Percentiles rank a stretch among this genome's conserved stretches.
These are phyloP conservation scores for Cephalopachus bancanus DNA, from an alignment of 2,797 vertebrate species.

Conservation along the genomic window DNA sequence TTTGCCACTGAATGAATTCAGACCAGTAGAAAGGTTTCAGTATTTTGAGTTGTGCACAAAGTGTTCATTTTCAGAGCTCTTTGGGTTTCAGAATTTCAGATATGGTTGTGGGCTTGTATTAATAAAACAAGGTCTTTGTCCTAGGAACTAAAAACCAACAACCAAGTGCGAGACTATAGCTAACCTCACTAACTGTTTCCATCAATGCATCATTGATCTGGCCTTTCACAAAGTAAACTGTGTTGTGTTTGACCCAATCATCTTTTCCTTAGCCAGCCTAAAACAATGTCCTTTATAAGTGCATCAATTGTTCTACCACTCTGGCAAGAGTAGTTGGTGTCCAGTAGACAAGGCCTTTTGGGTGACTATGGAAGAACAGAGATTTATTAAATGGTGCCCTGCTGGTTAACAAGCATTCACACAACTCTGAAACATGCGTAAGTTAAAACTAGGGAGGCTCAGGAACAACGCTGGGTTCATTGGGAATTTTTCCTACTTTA, in stretches of 20 bases:
- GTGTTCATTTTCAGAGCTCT: conserved; percentile 3
- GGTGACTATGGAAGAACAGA: conserved; percentile 27
- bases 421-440: conserved; percentile 64
- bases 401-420: conserved; percentile 66
- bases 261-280: conserved; percentile 28
- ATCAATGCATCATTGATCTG: conserved; percentile 55
- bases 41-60: conserved; percentile 36
- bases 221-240: conserved; percentile 50
- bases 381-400: conserved; percentile 66
- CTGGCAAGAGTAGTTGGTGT: conserved; percentile 57
- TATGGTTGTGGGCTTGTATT: background rate
- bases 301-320: conserved; percentile 28
- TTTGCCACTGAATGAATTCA: conserved; percentile 19
- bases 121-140: conserved; percentile 2
- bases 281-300: conserved; percentile 59
- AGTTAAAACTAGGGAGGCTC: conserved; percentile 64
- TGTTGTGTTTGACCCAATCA: conserved; percentile 61
- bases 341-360: conserved; percentile 50
- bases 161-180: background rate
- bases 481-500: conserved; percentile 63
- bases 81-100: conserved; percentile 52
- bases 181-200: background rate
- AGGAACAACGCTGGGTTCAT: conserved; percentile 49
- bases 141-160: background rate
- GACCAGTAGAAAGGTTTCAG: background rate